Conservation (phyloP, 2,797 vertebrate species). For the Danio tinwini region DNA sequence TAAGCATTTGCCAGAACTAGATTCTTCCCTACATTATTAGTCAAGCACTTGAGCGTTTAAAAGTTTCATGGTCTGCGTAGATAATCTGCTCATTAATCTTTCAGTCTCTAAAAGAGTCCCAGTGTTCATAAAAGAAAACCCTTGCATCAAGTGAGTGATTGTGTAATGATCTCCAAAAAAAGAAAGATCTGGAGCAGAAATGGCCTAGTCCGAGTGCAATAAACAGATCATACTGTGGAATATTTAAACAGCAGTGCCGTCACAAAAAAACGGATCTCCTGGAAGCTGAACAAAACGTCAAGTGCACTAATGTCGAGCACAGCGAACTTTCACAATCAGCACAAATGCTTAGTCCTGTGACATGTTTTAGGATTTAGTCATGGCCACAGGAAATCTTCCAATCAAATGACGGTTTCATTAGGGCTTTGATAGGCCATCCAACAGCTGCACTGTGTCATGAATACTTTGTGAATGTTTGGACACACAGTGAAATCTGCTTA, state of each 20-base stretch:
- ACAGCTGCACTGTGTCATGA: constrained; percentile 17
- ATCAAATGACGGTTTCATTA: constrained; percentile 1
- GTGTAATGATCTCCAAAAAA: constrained; percentile 30
- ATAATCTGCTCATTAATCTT: constrained; percentile 57
- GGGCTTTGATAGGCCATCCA: not conserved
- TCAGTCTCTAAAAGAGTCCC: constrained; percentile 30
- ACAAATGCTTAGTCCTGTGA: not conserved
- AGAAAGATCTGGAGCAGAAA: not conserved
- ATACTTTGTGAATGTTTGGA: not conserved
- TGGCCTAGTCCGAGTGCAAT: constrained; percentile 22
- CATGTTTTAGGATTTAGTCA: constrained; percentile 13
- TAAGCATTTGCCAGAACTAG: constrained; percentile 38
- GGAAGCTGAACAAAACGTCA: constrained; percentile 13
- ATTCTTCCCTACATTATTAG: constrained; percentile 27
- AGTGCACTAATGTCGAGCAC: constrained; percentile 7
- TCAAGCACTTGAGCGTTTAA: constrained; percentile 43
- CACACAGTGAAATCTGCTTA: constrained; percentile 1
- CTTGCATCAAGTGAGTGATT: constrained; percentile 15
- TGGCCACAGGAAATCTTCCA: not conserved
- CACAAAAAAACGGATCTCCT: constrained; percentile 16
- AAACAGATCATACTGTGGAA: constrained; percentile 26
- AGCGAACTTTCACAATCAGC: constrained; percentile 12
- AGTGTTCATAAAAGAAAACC: constrained; percentile 16
- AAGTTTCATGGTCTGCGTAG: constrained; percentile 43
- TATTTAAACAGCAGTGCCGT: constrained; percentile 18